Base-by-base conservation (phyloP, 2,888 invertebrate genomes). In the Yponomeuta cagnagella region DNA sequence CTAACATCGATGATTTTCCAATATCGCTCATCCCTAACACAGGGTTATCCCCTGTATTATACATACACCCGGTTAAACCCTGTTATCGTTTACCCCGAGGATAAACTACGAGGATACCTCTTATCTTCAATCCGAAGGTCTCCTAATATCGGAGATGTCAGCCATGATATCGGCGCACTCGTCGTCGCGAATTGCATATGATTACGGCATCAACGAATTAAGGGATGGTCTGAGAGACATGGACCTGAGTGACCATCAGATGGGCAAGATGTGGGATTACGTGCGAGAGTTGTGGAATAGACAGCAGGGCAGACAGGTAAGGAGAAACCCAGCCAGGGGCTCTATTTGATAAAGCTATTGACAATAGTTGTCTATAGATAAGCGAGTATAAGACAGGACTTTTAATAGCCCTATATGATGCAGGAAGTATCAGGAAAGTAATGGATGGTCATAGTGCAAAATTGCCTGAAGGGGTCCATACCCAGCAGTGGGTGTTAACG, bases 131-230 rank as follows among this genome's bases (percentile, higher is more conserved):
- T 58, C 67, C 43, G 6, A 73, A 93, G 93, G 92, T 12, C 85
- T 93, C 2, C 84, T 93, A 10, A 93, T 93, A 86, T 93, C 93
- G 12, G 93, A 93, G 78, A 90, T 93, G 87, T 92, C 92, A n/a
- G 90, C 90, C 65, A 85, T 93, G 83, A 88, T 93, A 73, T 87
- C 91, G 4, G 90, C 92, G 0, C 89, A 92, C 74, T 88, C 92
- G 0, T 90, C 92, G 1, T 92, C 92, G 0, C 86, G 91, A 1
- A 90, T 93, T 69, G 85, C 85, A n/a, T 93, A 93, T 74, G 93
- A 93, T 73, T 89, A 92, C 73, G 86, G 87, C 1, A 92, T 93
- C 48, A 88, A 89, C 70, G 92, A 93, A 76, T 77, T 93, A 10
- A 80, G 85, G 73, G 93, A 93, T 73, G 93, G 92, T n/a, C 79